phyloP scores from a whole-genome alignment of 2,113 vertebrate species.

The Psettodes erumei region DNA sequence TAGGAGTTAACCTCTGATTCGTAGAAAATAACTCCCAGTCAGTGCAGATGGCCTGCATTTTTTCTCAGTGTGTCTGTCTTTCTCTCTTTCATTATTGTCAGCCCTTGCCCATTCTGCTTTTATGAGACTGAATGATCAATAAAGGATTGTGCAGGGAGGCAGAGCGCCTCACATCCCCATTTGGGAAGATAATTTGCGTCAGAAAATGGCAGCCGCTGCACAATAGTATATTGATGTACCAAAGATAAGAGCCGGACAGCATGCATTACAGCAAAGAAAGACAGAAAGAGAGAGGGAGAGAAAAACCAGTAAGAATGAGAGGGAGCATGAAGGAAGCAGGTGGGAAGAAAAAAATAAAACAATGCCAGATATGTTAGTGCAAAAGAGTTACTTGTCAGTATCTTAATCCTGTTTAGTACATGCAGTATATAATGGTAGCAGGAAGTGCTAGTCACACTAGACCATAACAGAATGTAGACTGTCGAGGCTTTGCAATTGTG shows the following conservation, averaged over 20 bases:
- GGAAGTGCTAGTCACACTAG: neutral
- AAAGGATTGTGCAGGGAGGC: slow-evolving; percentile 86
- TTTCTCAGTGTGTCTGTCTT: slow-evolving; percentile 37
- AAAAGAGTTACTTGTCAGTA: neutral
- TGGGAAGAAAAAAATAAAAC: slow-evolving; percentile 2
- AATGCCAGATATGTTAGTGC: neutral
- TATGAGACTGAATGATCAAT: slow-evolving; percentile 92
- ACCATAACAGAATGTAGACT: neutral
- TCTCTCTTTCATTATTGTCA: slow-evolving; percentile 46
- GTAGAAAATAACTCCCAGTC: slow-evolving; percentile 89
- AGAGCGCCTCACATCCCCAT: slow-evolving; percentile 78
- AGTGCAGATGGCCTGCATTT: slow-evolving; percentile 72
- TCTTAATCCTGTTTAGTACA: neutral
- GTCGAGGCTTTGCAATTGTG: neutral
- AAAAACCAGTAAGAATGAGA: neutral
- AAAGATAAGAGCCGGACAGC: slow-evolving; percentile 76
- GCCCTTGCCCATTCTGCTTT: slow-evolving; percentile 75
- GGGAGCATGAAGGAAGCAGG: neutral
- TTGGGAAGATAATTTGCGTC: slow-evolving; percentile 88
- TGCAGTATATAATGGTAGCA: neutral
- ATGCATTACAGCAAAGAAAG: slow-evolving; percentile 40
- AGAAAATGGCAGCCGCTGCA: slow-evolving; percentile 81
- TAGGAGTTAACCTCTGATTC: slow-evolving; percentile 96
- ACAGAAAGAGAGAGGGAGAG: slow-evolving; percentile 17
- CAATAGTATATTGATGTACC: slow-evolving; percentile 88